These are phyloP conservation scores for Euleptes europaea DNA, from an alignment of 2,113 vertebrate species.

Conservation along the genomic window DNA sequence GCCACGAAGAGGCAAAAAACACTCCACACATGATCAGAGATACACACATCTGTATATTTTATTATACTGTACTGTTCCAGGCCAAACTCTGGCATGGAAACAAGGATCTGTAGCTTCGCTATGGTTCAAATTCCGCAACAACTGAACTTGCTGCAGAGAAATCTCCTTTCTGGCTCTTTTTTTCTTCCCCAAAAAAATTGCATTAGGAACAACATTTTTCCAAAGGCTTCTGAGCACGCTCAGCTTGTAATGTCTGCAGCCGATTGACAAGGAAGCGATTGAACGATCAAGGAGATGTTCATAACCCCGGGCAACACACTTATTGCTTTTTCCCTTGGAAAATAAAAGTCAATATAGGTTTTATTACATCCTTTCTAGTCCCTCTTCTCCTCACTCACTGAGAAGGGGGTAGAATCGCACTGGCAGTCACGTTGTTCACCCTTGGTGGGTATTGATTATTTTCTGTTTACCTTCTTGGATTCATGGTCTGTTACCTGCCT, in stretches of 20 bases:
- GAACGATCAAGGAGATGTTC: conserved; percentile 37
- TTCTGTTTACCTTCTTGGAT: not conserved
- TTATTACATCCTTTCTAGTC: conserved; percentile 26
- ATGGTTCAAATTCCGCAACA: not conserved
- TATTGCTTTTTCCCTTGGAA: conserved; percentile 57
- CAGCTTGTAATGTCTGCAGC: conserved; percentile 24
- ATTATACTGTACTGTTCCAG: not conserved
- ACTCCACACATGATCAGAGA: not conserved
- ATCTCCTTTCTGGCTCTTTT: not conserved
- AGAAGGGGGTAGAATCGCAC: not conserved
- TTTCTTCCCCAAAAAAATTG: not conserved
- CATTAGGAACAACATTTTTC: conserved; percentile 24
- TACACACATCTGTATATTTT: not conserved
- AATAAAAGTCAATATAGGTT: conserved; percentile 20
- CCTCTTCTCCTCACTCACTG: fast-evolving
- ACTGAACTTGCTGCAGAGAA: not conserved
- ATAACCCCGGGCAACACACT: conserved; percentile 38
- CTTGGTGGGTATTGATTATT: not conserved
- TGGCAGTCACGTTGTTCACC: not conserved
- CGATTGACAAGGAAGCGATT: not conserved
- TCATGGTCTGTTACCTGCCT: not conserved
- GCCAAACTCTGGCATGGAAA: too few relatives aligned
- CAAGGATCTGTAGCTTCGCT: too few relatives aligned
- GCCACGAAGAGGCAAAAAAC: not conserved
- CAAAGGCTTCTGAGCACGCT: conserved; percentile 37